These are phyloP conservation scores for Thripadectes ignobilis DNA, from an alignment of 2,797 vertebrate species.

Conservation along the genomic window DNA sequence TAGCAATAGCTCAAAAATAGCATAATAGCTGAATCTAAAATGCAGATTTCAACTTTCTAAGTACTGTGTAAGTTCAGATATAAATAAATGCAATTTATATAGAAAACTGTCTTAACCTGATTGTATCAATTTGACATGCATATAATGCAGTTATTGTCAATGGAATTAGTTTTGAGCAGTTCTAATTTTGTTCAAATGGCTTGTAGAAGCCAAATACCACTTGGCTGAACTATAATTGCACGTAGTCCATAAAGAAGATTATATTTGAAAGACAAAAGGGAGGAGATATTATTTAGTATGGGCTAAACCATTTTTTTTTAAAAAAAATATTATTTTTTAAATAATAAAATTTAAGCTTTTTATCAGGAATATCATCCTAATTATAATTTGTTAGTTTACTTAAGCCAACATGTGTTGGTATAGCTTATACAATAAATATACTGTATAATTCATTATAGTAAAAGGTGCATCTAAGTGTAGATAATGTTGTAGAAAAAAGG, in stretches of 20 bases:
- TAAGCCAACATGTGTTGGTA: background rate
- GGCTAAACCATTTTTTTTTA: background rate
- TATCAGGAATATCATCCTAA: background rate
- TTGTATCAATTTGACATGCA: background rate
- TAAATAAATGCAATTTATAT: background rate
- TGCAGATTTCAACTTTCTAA: background rate
- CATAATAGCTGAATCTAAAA: background rate
- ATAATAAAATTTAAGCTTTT: background rate
- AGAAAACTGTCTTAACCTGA: background rate
- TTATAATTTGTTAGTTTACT: background rate
- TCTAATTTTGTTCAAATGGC: background rate
- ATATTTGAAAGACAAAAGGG: background rate
- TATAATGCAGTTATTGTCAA: background rate
- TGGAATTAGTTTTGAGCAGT: background rate
- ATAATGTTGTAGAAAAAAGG: background rate
- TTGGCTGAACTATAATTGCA: background rate
- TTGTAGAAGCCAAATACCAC: background rate
- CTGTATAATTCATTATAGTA: background rate
- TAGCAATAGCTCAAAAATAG: background rate
- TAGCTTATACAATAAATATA: background rate
- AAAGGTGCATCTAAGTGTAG: background rate
- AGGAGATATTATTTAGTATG: background rate
- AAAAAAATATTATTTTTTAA: background rate
- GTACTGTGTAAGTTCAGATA: background rate
- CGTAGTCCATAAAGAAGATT: background rate